Base-by-base conservation (phyloP, 2,797 vertebrate genomes). In the Toxotes lorentzi region DNA sequence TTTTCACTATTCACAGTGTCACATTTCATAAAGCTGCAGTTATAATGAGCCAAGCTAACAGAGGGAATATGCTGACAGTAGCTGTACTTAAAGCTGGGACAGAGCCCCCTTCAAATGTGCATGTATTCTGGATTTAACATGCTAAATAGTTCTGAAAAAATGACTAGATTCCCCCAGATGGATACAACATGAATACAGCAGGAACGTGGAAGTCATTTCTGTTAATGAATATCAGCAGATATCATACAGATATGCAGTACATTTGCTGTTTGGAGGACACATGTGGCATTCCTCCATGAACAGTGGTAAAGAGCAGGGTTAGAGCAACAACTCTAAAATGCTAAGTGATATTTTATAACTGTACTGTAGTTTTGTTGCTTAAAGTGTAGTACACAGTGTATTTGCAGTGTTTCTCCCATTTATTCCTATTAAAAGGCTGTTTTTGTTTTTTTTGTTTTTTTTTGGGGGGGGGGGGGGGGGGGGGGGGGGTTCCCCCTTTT, bases 21-120 rank as follows among this genome's bases (percentile, higher is more conserved):
- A 91, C 77, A 83, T 91, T 89, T 88, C 83, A 85, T 85, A 88
- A 82, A 79, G 76, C 81, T 48, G 62, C 40, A n/a, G 70, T 38
- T 79, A 62, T 76, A 91, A 90, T 81, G 79, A 91, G 71, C 45
- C 24, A 32, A 59, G 70, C 67, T 65, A 69, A 79, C 48, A 58
- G 74, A 65, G 45, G 51, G 57, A 79, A 75, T 56, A 19, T 58
- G 77, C 77, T 79, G 79, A 82, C 73, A 75, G 82, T 13, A 38
- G 73, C 48, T 45, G 41, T 35, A 14, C 47, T 81, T 48, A 63
- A 27, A 69, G 61, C 27, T 10, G n/a, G 51, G 53, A 70, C 34
- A 41, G 5, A 74, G 51, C 65, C 47, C n/a, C 57, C 65, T 68
- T 83, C 70, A 74, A 59, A 77, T 54, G 78, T 27, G 77, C 65